phyloP scores from a whole-genome alignment of 2,888 invertebrate species.

The Tipula vernalis region DNA sequence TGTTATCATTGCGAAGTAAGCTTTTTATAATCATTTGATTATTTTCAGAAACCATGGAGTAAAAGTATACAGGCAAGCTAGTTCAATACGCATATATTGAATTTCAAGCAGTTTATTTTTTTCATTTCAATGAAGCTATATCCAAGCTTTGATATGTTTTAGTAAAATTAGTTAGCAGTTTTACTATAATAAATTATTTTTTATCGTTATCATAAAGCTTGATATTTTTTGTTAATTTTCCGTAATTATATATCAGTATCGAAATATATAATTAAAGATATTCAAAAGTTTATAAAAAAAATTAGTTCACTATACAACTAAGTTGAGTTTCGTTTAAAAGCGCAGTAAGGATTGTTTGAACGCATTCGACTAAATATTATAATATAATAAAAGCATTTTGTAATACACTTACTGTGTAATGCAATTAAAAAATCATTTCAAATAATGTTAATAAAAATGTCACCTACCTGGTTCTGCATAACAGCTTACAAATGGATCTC shows the following conservation, averaged over 20 bases:
- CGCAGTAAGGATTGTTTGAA: neutral
- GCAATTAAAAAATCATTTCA: neutral
- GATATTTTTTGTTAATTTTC: neutral
- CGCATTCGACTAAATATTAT: neutral
- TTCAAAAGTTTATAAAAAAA: neutral
- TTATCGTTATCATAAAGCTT: neutral
- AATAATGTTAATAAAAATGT: constrained; percentile 12
- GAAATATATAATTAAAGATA: neutral
- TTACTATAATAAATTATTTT: neutral
- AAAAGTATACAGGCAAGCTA: neutral
- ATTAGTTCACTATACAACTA: neutral
- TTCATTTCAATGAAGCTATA: neutral
- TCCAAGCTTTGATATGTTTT: neutral
- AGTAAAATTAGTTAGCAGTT: neutral
- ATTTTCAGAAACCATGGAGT: neutral
- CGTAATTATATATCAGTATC: neutral
- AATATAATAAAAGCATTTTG: neutral
- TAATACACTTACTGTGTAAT: neutral
- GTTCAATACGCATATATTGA: neutral
- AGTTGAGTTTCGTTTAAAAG: neutral
- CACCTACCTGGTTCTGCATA: constrained; percentile 37
- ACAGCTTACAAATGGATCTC: constrained; percentile 60
- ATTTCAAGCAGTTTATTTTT: neutral
- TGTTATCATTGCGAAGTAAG: neutral
- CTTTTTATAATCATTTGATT: neutral